Evolutionary conservation across 2,797 vertebrate genomes (phyloP).

Genomic region (Trematomus bernacchii): DNA sequence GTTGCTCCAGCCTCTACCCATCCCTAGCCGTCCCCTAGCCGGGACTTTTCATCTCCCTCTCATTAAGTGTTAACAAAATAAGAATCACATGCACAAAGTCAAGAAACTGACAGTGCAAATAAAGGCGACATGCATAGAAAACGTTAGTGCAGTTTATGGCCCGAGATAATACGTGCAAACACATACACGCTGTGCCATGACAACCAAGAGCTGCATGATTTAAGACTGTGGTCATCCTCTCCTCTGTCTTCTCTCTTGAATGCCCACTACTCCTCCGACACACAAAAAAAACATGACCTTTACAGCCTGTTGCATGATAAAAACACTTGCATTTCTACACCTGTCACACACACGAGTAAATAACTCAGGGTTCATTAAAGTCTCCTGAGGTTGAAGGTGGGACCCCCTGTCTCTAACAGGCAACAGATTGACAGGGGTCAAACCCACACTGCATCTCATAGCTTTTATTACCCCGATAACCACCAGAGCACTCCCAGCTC

Average conservation of each 20-base stretch:
- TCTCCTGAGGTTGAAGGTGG: conserved; percentile 22
- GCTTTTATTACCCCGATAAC: conserved; percentile 49
- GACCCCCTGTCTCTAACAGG: conserved; percentile 56
- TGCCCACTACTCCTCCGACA: background rate
- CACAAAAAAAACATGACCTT: background rate
- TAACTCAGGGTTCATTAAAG: conserved; percentile 41
- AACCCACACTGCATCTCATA: conserved; percentile 20
- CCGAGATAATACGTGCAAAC: conserved; percentile 14
- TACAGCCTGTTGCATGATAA: conserved; percentile 20
- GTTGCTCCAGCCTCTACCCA: too few relatives aligned
- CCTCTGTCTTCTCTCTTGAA: conserved; percentile 12
- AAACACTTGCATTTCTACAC: background rate
- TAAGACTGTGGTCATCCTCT: conserved; percentile 46
- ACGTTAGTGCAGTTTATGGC: conserved; percentile 51
- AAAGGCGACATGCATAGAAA: conserved; percentile 49
- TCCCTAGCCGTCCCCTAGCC: too few relatives aligned
- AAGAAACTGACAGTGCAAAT: conserved; percentile 43
- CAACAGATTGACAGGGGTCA: conserved; percentile 66
- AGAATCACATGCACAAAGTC: background rate
- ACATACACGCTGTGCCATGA: conserved; percentile 36
- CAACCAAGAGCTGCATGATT: conserved; percentile 57
- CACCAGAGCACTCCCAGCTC: background rate
- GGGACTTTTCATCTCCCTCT: conserved; percentile 6
- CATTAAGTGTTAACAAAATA: conserved; percentile 38
- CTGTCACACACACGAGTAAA: conserved; percentile 29